These are phyloP conservation scores for Acholoe squamosa DNA, from an alignment of 2,888 invertebrate species.

Conservation along the genomic window DNA sequence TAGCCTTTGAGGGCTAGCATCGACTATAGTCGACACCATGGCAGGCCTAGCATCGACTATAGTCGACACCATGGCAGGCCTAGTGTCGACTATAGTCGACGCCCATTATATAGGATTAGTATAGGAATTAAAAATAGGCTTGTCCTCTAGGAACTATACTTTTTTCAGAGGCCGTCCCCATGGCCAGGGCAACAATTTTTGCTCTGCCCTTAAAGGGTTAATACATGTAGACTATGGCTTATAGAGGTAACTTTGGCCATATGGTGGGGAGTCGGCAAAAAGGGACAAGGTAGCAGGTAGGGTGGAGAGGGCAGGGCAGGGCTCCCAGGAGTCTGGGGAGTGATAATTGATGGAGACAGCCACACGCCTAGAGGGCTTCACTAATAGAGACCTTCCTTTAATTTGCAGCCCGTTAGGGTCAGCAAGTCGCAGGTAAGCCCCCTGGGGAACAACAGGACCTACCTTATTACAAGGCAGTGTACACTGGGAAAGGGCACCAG, in stretches of 20 bases:
- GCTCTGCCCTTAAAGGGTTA: no score
- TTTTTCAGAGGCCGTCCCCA: no score
- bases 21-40: no score
- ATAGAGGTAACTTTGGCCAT: not conserved
- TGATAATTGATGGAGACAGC: slow-evolving; percentile 39
- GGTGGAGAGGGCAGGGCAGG: slow-evolving; percentile 4
- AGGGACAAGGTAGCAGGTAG: not conserved
- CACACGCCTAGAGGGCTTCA: slow-evolving; percentile 11
- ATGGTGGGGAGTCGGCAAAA: not conserved
- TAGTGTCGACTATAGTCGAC: no score
- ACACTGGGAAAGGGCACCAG: not conserved
- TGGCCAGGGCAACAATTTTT: no score
- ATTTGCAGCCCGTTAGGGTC: slow-evolving; percentile 45
- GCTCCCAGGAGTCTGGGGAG: not conserved
- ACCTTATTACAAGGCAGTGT: not conserved
- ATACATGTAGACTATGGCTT: not conserved
- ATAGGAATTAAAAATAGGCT: no score
- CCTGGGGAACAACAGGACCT: not conserved
- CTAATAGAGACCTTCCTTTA: slow-evolving; percentile 54
- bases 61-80: no score
- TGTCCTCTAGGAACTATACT: no score
- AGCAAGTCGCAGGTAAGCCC: slow-evolving; percentile 23
- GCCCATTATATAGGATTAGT: no score
- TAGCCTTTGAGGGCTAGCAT: no score
- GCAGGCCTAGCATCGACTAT: no score